Conservation (phyloP, 2,888 invertebrate genomes). For the Tiliacea citrago region DNA sequence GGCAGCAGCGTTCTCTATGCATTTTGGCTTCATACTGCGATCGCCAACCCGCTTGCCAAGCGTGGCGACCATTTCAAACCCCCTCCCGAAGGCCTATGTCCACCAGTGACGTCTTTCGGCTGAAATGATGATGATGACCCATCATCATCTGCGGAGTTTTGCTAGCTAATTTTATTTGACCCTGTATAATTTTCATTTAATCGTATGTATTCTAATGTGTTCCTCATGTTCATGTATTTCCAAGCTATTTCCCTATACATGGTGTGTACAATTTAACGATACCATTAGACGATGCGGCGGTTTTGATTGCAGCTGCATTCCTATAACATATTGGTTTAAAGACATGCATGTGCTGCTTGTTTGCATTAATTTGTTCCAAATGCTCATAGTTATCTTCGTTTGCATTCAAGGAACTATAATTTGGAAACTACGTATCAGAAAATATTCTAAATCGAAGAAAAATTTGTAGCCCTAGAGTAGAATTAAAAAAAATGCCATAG, state of each 20-base stretch:
- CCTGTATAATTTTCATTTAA: conserved; percentile 20
- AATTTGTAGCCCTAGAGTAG: no score
- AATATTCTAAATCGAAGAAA: no score
- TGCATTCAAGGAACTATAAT: not conserved
- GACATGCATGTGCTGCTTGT: conserved; percentile 20
- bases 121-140: no score
- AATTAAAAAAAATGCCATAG: no score
- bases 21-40: no score
- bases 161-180: no score
- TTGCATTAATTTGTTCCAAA: conserved; percentile 14
- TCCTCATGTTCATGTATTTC: conserved; percentile 19
- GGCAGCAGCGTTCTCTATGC: no score
- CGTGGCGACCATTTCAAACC: no score
- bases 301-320: conserved; percentile 45
- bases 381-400: not conserved
- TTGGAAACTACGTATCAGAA: not conserved
- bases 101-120: no score
- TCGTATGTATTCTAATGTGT: conserved; percentile 25
- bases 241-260: conserved; percentile 35
- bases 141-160: no score
- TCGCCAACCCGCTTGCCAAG: no score
- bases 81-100: no score
- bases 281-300: conserved; percentile 36
- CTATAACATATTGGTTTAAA: conserved; percentile 32
- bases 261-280: conserved; percentile 54